Evolutionary conservation across 2,113 vertebrate species (phyloP).

Genomic region (Mellivora capensis): DNA sequence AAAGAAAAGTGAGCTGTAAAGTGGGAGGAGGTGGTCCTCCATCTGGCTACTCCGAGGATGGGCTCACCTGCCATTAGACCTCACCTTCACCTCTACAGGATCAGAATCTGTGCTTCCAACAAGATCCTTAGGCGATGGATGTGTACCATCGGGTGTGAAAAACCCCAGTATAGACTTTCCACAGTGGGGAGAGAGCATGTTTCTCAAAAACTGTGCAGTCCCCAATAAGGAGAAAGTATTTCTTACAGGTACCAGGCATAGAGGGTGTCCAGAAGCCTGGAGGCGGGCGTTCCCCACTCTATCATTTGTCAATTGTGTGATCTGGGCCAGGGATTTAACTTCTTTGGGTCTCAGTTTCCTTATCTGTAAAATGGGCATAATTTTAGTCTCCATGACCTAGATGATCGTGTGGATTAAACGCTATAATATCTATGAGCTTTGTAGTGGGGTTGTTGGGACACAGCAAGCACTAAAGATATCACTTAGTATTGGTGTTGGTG

Average conservation of each 20-base stretch:
- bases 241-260: background rate
- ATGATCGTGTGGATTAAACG: background rate
- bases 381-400: background rate
- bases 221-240: background rate
- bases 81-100: no score
- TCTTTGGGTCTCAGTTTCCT: background rate
- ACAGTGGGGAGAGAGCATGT: fast-evolving
- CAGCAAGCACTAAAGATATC: background rate
- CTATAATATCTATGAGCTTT: background rate
- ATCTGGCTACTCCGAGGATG: fast-evolving
- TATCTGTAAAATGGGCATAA: background rate
- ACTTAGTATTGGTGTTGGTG: background rate
- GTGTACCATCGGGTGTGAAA: background rate
- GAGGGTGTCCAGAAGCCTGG: background rate
- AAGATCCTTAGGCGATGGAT: background rate
- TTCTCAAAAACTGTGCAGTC: background rate
- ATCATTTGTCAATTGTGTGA: background rate
- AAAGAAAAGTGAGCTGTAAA: background rate
- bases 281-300: fast-evolving
- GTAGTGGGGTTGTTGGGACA: background rate
- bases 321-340: background rate
- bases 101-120: background rate
- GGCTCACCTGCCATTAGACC: fast-evolving
- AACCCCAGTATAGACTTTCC: background rate
- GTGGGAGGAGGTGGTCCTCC: no score